Percentiles rank a stretch among this genome's conserved stretches.
These are phyloP conservation scores for Litocranius walleri DNA, from an alignment of 2,113 vertebrate species.

Conservation along the genomic window DNA sequence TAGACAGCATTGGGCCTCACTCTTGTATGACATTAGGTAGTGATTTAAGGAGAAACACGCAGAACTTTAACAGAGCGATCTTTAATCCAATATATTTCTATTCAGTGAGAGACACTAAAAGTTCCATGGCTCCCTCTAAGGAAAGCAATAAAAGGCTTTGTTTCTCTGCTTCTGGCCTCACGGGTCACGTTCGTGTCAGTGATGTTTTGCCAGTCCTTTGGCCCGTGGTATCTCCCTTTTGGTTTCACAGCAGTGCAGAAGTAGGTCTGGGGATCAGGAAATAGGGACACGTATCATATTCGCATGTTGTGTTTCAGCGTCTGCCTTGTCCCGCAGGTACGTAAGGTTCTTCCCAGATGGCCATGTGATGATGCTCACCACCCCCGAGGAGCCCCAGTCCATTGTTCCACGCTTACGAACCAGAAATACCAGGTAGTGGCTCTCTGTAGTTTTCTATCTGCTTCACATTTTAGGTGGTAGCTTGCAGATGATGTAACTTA, in stretches of 20 bases:
- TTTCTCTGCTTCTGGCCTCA: background rate
- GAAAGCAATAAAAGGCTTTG: background rate
- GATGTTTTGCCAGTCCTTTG: background rate
- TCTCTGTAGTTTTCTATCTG: background rate
- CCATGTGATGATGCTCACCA: conserved; percentile 94
- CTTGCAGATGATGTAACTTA: background rate
- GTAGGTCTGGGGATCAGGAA: background rate
- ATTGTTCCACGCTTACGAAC: conserved; percentile 91
- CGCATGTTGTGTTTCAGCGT: background rate
- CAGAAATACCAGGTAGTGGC: conserved; percentile 87
- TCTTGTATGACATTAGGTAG: background rate
- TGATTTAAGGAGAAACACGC: background rate
- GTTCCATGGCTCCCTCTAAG: background rate
- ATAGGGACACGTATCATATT: background rate
- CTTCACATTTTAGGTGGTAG: background rate
- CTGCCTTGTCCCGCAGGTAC: conserved; percentile 83
- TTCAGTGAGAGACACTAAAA: background rate
- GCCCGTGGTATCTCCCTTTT: background rate
- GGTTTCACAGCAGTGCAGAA: background rate
- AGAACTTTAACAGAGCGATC: background rate
- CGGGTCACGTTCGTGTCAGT: background rate
- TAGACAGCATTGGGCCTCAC: background rate
- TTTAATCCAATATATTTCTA: background rate
- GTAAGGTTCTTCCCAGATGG: conserved; percentile 97
- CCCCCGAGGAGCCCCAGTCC: conserved; percentile 92